phyloP scores from a whole-genome alignment of 2,113 vertebrate genomes.

The Guaruba guarouba region DNA sequence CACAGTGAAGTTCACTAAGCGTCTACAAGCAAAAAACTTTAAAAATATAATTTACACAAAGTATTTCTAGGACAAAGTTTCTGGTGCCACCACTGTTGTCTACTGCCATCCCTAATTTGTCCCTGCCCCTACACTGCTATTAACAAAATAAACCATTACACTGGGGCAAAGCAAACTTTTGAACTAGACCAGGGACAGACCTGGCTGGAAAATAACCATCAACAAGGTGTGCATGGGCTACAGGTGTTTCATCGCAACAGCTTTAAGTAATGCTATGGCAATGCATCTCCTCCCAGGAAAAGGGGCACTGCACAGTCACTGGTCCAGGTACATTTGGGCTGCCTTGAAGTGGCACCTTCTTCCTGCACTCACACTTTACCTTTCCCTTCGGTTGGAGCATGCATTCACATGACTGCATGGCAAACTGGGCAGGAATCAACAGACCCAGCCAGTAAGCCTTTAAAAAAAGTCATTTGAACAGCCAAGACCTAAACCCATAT shows the following conservation, averaged over 20 bases:
- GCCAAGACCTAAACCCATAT: background rate
- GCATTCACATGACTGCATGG: fast-evolving
- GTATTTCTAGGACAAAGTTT: background rate
- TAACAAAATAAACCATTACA: background rate
- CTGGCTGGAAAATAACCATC: background rate
- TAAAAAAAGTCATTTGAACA: background rate
- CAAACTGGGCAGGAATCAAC: background rate
- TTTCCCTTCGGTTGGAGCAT: fast-evolving
- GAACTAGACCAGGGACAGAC: background rate
- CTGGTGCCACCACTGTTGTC: background rate
- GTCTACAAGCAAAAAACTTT: background rate
- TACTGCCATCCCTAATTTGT: background rate
- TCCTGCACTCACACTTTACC: background rate
- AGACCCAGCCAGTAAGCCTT: background rate
- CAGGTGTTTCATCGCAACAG: background rate
- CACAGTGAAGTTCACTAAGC: background rate
- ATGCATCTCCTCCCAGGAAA: background rate
- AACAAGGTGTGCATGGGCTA: fast-evolving
- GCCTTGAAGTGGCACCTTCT: background rate
- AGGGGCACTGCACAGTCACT: fast-evolving
- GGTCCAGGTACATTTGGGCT: background rate
- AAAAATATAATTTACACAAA: background rate
- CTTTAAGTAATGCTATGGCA: background rate
- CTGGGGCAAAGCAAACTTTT: background rate
- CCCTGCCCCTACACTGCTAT: background rate